Percentiles rank a stretch among this genome's conserved stretches.
phyloP scores from a whole-genome alignment of 2,113 vertebrate species.

The Chunga burmeisteri region DNA sequence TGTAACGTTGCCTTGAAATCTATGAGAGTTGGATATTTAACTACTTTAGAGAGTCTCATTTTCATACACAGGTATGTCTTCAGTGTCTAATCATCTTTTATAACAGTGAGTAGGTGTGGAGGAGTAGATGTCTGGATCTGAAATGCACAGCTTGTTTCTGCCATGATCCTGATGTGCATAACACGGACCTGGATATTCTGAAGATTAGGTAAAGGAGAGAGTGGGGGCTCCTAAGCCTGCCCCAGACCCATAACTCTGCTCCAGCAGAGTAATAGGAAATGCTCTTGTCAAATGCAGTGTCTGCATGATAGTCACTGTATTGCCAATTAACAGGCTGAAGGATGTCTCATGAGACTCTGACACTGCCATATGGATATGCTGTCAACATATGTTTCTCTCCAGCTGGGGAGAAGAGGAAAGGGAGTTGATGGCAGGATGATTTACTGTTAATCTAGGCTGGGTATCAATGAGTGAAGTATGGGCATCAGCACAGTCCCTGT shows the following conservation, averaged over 20 bases:
- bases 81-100: neutral
- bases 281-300: neutral
- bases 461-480: neutral
- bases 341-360: neutral
- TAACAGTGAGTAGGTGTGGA: neutral
- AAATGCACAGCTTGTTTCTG: neutral
- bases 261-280: neutral
- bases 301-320: rapidly evolving
- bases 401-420: neutral
- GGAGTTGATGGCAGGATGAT: neutral
- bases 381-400: neutral
- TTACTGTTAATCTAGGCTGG: neutral
- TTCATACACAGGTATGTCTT: neutral
- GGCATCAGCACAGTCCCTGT: neutral
- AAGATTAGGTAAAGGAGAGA: neutral
- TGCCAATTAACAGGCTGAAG: neutral
- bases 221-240: neutral
- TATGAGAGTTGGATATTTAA: neutral
- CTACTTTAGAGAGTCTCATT: neutral
- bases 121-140: neutral
- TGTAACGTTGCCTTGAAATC: neutral
- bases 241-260: neutral
- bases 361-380: neutral
- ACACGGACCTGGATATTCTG: neutral
- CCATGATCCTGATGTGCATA: neutral